Conservation (phyloP, 2,113 vertebrate genomes). For the Heloderma charlesbogerti region DNA sequence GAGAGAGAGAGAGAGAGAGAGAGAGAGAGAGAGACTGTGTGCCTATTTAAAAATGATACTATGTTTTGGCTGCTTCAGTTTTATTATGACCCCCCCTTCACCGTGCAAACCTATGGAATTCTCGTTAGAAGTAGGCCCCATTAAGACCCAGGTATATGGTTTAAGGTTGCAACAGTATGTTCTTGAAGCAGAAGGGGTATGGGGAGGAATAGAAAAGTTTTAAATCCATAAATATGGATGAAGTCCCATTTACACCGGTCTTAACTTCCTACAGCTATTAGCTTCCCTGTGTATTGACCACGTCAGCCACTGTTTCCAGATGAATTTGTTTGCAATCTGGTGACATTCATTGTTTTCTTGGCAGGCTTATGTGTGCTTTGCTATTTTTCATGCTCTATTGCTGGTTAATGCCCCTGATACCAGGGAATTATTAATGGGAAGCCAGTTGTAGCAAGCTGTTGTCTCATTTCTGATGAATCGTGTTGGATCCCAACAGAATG, state of each 20-base stretch:
- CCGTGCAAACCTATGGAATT: background rate
- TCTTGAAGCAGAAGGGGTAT: background rate
- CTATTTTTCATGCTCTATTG: constrained; percentile 1
- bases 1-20: too few relatives aligned
- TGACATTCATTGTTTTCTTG: background rate
- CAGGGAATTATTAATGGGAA: constrained; percentile 17
- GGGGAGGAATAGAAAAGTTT: background rate
- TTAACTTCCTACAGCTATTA: background rate
- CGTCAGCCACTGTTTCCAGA: background rate
- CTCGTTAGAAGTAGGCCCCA: background rate
- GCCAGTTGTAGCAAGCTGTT: constrained; percentile 8
- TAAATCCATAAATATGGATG: background rate
- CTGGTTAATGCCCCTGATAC: constrained; percentile 2
- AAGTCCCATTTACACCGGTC: background rate
- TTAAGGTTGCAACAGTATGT: background rate
- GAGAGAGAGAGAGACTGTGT: too few relatives aligned
- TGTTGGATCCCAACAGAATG: background rate
- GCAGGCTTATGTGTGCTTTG: constrained; percentile 1
- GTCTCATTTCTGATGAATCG: background rate
- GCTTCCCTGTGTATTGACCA: background rate
- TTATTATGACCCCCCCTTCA: background rate
- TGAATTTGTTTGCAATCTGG: background rate
- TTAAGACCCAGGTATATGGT: background rate
- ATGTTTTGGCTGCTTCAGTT: background rate
- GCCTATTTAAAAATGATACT: background rate